Evolutionary conservation across 2,113 vertebrate genomes (phyloP).

Genomic region (Chauna torquata): DNA sequence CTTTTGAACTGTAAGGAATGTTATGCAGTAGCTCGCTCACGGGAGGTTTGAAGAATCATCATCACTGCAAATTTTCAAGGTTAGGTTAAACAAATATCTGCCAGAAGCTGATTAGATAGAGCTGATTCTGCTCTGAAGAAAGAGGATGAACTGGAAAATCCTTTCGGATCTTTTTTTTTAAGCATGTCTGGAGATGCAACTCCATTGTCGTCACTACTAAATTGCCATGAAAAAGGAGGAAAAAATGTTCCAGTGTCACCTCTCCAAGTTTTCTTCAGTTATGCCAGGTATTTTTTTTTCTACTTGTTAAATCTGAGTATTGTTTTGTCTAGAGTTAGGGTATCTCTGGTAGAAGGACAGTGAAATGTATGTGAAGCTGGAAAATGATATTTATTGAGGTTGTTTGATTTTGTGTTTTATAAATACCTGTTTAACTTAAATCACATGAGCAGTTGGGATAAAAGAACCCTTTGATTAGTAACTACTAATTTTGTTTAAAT

Average conservation of each 20-base stretch:
- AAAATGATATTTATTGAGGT: not conserved
- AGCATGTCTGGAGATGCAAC: not conserved
- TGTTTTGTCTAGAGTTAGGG: not conserved
- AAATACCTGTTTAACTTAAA: not conserved
- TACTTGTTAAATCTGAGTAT: not conserved
- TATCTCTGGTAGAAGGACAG: not conserved
- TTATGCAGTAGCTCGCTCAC: not conserved
- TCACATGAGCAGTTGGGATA: not conserved
- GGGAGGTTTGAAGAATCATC: not conserved
- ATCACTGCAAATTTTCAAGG: not conserved
- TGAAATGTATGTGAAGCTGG: not conserved
- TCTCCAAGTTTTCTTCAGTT: not conserved
- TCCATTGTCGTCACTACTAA: not conserved
- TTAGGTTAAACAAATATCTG: not conserved
- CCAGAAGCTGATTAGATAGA: slow-evolving; percentile 6
- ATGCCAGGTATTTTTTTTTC: not conserved
- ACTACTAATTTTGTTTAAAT: not conserved
- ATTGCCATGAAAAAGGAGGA: not conserved
- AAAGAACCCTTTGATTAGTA: not conserved
- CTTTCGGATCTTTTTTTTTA: not conserved
- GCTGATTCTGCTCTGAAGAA: not conserved
- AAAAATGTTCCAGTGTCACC: not conserved
- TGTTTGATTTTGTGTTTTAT: not conserved
- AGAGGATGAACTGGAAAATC: not conserved
- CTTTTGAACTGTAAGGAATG: not conserved